Evolutionary conservation across 53 echinoderm and acorn worm genomes (phyloP).

Genomic region (Luidia sarsii): DNA sequence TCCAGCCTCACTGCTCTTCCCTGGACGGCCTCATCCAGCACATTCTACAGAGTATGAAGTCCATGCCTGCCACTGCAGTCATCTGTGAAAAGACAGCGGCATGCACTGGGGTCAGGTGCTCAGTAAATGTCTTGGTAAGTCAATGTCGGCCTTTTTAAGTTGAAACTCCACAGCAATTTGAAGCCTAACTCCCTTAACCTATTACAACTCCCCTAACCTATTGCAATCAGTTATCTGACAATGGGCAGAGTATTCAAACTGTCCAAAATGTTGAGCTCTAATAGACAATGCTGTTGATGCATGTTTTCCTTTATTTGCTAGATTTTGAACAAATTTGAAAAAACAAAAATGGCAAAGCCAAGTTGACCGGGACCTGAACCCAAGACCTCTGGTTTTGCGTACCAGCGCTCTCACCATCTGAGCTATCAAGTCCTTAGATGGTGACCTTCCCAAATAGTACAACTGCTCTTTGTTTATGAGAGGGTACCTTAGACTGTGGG

Average conservation of each 20-base stretch:
- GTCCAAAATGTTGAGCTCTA: too few relatives aligned
- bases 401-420: too few relatives aligned
- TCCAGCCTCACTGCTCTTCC: constrained; percentile 14
- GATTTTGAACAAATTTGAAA: too few relatives aligned
- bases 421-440: too few relatives aligned
- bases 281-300: too few relatives aligned
- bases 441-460: too few relatives aligned
- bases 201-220: background rate
- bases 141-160: background rate
- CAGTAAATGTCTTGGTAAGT: constrained; percentile 35
- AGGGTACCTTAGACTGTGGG: too few relatives aligned
- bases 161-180: background rate
- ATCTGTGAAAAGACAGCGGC: constrained; percentile 37
- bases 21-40: constrained; percentile 35
- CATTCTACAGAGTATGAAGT: constrained; percentile 25
- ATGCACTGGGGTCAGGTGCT: constrained; percentile 36
- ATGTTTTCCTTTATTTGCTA: too few relatives aligned
- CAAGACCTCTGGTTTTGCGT: too few relatives aligned
- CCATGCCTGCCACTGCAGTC: constrained; percentile 18
- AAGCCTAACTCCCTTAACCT: background rate
- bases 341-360: too few relatives aligned
- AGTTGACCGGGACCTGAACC: too few relatives aligned
- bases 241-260: background rate
- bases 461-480: too few relatives aligned
- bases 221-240: background rate